phyloP scores from a whole-genome alignment of 2,888 invertebrate species.

The Chymomyza amoena region DNA sequence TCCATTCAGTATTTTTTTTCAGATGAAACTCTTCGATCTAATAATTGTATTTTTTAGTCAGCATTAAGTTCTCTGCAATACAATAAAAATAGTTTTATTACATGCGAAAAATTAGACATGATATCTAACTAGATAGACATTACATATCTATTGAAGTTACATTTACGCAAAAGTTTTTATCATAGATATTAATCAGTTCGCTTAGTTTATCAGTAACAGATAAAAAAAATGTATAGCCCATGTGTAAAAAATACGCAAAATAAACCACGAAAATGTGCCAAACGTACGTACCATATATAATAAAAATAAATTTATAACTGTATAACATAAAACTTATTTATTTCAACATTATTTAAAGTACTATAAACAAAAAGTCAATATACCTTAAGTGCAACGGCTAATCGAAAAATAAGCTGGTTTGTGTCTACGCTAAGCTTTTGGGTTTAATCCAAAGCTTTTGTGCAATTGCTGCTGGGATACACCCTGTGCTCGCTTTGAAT shows the following conservation, averaged over 20 bases:
- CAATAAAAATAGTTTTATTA: no score
- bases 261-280: neutral
- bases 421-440: slow-evolving; percentile 53
- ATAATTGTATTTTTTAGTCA: no score
- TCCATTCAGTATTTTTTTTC: no score
- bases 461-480: slow-evolving; percentile 92
- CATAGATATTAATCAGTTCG: neutral
- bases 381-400: neutral
- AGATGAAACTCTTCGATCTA: no score
- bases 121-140: neutral
- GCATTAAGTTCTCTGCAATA: no score
- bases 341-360: no score
- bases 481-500: slow-evolving; percentile 96
- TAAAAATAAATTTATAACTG: neutral
- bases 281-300: neutral
- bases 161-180: neutral
- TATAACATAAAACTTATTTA: no score
- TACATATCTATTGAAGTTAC: neutral
- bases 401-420: slow-evolving; percentile 24
- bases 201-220: neutral
- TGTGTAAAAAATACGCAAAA: neutral
- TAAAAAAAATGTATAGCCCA: neutral
- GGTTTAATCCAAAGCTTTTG: slow-evolving; percentile 33
- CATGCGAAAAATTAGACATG: no score
- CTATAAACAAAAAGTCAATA: neutral